Evolutionary conservation across 2,797 vertebrate genomes (phyloP), one percentile per base, ranked within the genome.

Genomic region (Premnoplex brunnescens): DNA sequence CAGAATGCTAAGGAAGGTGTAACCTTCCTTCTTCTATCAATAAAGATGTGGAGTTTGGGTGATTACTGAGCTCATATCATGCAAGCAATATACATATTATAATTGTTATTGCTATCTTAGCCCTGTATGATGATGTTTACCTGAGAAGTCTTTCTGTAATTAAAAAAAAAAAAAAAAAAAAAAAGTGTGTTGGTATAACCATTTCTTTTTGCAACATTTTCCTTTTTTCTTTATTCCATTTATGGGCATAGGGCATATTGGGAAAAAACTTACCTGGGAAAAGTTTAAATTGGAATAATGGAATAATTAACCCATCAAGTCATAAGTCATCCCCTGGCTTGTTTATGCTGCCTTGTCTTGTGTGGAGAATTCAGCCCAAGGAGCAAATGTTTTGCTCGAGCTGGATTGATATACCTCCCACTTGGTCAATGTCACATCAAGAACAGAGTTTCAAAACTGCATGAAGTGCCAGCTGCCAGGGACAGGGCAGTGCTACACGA

Each of bases 371-470:
- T 82, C 37, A 89, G 17, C 8, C 27, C 24, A 71, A 63, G 26
- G 20, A 7, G 6, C 18, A 79, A 79, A 85, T 6, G 1, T 67
- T 67, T 82, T 85, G 2, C 46, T 67, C 21, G 8, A 12, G 30
- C 24, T 34, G 24, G 14, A 26, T 6, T 12, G 32, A 73, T 24
- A 2, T 9, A 43, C 67, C 34, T 79, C 21, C 14, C 13, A 28
- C 10, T 49, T 37, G 37, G n/a, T n/a, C 24, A 83, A 13, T 8
- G 16, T 17, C 24, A 16, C 51, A 43, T 23, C 4, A 48, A 81
- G 41, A 52, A 4, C 5, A 18, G 0, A 3, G 16, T n/a, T 84
- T 55, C 6, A 8, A 51, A 82, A 24, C 0, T 15, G 11, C 32
- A 14, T 15, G 23, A 58, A 72, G 22, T 7, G 2, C 37, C 28